These are phyloP conservation scores for Punctoribates punctum DNA, from an alignment of 2,888 invertebrate genomes.

Conservation along the genomic window DNA sequence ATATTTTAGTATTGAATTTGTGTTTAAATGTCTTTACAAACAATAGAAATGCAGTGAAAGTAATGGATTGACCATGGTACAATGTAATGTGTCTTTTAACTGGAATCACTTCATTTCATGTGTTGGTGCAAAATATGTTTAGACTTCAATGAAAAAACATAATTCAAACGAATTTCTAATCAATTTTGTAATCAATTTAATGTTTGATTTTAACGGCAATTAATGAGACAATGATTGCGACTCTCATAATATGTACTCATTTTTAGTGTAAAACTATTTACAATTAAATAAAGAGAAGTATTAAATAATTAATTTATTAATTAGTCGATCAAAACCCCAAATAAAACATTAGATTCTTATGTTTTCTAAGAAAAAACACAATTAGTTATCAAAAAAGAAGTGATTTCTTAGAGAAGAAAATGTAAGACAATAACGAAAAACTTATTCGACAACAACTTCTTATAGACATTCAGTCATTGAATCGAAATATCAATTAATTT, in stretches of 20 bases:
- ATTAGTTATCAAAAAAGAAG: too few species aligned
- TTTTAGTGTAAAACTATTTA: too few species aligned
- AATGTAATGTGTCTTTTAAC: neutral
- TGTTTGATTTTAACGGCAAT: constrained; percentile 10
- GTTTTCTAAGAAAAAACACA: too few species aligned
- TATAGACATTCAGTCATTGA: neutral
- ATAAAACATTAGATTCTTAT: too few species aligned
- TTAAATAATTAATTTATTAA: too few species aligned
- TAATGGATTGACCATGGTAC: neutral
- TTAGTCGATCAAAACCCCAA: too few species aligned
- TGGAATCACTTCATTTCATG: constrained; percentile 34
- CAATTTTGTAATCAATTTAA: neutral
- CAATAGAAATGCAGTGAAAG: neutral
- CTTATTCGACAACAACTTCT: neutral
- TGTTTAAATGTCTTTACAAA: neutral
- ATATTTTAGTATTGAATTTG: neutral
- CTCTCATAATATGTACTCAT: too few species aligned
- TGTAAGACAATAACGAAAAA: too few species aligned
- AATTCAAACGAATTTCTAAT: neutral
- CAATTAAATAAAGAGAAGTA: too few species aligned
- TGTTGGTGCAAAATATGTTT: constrained; percentile 19
- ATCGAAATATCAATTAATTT: neutral
- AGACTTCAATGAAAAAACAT: neutral
- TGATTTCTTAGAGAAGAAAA: too few species aligned
- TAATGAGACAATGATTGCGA: neutral